These are phyloP conservation scores for Bombyx mori DNA, from an alignment of 1,140 invertebrate species.

Conservation along the genomic window ASM3026992v2 NC_085123.1:6292001-6292500, in stretches of 20 bases:
- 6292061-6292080: slow-evolving; percentile 13
- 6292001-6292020: slow-evolving; percentile 12
- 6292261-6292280: slow-evolving; percentile 1
- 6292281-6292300: background rate
- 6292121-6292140: slow-evolving; percentile 7
- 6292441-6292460: too few relatives aligned
- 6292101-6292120: slow-evolving; percentile 9
- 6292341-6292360: background rate
- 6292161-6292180: slow-evolving; percentile 7
- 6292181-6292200: slow-evolving; percentile 9
- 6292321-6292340: background rate
- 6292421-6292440: background rate
- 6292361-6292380: background rate
- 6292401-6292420: background rate
- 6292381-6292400: background rate
- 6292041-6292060: slow-evolving; percentile 17
- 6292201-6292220: slow-evolving; percentile 14
- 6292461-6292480: background rate
- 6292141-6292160: background rate
- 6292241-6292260: slow-evolving; percentile 8
- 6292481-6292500: too few relatives aligned
- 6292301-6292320: background rate
- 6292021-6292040: slow-evolving; percentile 16
- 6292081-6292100: slow-evolving; percentile 8
- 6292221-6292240: slow-evolving; percentile 9